Conservation (phyloP, 2,113 vertebrate genomes). For the Nibea albiflora region DNA sequence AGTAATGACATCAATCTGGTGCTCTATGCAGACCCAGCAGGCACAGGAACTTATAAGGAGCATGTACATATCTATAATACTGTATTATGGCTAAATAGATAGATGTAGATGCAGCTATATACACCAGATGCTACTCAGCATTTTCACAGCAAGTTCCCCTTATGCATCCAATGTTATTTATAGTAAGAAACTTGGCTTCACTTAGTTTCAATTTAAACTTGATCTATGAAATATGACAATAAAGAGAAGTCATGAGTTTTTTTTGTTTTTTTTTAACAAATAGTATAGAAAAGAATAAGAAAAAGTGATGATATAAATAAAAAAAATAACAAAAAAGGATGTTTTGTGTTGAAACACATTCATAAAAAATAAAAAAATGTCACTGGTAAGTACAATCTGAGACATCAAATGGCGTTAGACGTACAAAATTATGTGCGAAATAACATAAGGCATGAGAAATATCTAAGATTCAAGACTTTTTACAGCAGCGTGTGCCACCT, state of each 20-base stretch:
- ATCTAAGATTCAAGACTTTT: constrained; percentile 57
- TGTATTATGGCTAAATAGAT: constrained; percentile 86
- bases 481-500: constrained; percentile 67
- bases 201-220: constrained; percentile 69
- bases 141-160: constrained; percentile 80
- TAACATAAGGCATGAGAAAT: constrained; percentile 62
- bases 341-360: constrained; percentile 50
- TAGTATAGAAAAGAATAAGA: constrained; percentile 51
- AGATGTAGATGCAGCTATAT: constrained; percentile 82
- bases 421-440: constrained; percentile 55
- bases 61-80: constrained; percentile 84
- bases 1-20: constrained; percentile 80
- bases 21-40: constrained; percentile 81
- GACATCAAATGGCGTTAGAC: constrained; percentile 55
- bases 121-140: constrained; percentile 82
- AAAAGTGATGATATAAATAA: constrained; percentile 46
- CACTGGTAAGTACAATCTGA: constrained; percentile 52
- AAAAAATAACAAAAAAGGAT: constrained; percentile 27
- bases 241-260: constrained; percentile 35
- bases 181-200: constrained; percentile 75
- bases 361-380: constrained; percentile 52
- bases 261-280: constrained; percentile 18
- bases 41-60: constrained; percentile 81
- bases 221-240: constrained; percentile 46
- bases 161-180: constrained; percentile 81